Percentiles rank a stretch among this genome's conserved stretches.
These are phyloP conservation scores for Clarias platycephalus DNA, from an alignment of 2,797 vertebrate species.

Conservation along the genomic window DNA sequence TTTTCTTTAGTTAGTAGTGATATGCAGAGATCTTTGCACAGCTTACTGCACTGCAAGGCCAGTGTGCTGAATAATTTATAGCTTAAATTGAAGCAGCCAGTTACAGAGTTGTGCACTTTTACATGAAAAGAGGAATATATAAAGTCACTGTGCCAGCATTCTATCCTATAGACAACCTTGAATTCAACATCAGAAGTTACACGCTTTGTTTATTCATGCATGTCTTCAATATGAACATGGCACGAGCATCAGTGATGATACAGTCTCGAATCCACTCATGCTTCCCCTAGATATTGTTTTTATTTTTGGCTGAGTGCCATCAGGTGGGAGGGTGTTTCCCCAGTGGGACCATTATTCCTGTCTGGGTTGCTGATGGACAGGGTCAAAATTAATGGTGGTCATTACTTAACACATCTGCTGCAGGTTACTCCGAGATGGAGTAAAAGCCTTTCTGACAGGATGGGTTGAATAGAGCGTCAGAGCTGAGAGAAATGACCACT, in stretches of 20 bases:
- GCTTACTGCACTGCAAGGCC: constrained; percentile 40
- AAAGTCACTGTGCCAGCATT: background rate
- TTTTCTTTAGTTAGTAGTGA: background rate
- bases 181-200: background rate
- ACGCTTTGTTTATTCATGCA: background rate
- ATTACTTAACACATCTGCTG: constrained; percentile 57
- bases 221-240: background rate
- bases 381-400: constrained; percentile 53
- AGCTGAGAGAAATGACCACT: constrained; percentile 20
- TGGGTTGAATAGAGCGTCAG: constrained; percentile 11
- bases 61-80: constrained; percentile 55
- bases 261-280: constrained; percentile 21
- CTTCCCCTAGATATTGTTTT: constrained; percentile 38
- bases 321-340: constrained; percentile 45
- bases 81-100: constrained; percentile 47
- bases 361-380: constrained; percentile 46
- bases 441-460: constrained; percentile 43
- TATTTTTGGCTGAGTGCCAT: constrained; percentile 25
- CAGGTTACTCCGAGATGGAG: constrained; percentile 37
- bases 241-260: background rate
- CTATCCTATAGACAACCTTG: background rate
- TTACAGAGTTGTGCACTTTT: constrained; percentile 32
- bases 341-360: constrained; percentile 51
- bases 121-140: constrained; percentile 33
- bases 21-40: constrained; percentile 14